A percentile compares a stretch with the other conserved stretches of the same genome.
Evolutionary conservation across 2,888 invertebrate species (phyloP).

Genomic region (Notocelia uddmanniana): DNA sequence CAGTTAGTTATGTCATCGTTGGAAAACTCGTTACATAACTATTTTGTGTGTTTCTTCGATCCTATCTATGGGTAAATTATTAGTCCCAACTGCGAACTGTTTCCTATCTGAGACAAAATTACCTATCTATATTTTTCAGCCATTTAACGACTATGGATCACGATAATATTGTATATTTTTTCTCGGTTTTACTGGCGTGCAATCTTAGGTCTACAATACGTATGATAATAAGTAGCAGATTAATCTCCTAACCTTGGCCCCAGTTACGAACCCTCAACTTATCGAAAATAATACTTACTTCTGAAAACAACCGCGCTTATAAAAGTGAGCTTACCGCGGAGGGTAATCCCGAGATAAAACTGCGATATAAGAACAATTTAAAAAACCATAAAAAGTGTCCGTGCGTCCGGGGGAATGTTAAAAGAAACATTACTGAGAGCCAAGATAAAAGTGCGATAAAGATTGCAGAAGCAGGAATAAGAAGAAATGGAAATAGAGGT

Average conservation of each 20-base stretch:
- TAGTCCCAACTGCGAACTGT: no score
- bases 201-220: neutral
- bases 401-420: constrained; percentile 17
- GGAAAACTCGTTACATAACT: no score
- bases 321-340: constrained; percentile 26
- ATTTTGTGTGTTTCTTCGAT: no score
- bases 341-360: constrained; percentile 39
- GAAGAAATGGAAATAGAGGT: constrained; percentile 8
- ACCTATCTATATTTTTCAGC: no score
- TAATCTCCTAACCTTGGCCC: neutral
- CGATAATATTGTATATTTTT: neutral
- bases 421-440: constrained; percentile 4
- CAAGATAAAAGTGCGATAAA: constrained; percentile 26
- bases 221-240: neutral
- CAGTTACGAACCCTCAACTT: neutral
- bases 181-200: neutral
- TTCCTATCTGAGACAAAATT: no score
- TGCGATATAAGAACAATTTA: constrained; percentile 42
- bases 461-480: neutral
- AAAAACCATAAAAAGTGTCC: constrained; percentile 43
- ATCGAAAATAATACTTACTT: constrained; percentile 27
- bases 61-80: no score
- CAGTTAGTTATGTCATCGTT: no score
- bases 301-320: constrained; percentile 22
- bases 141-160: no score